These are phyloP conservation scores for Falcunculus frontatus DNA, from an alignment of 2,113 vertebrate genomes.

Conservation along the genomic window DNA sequence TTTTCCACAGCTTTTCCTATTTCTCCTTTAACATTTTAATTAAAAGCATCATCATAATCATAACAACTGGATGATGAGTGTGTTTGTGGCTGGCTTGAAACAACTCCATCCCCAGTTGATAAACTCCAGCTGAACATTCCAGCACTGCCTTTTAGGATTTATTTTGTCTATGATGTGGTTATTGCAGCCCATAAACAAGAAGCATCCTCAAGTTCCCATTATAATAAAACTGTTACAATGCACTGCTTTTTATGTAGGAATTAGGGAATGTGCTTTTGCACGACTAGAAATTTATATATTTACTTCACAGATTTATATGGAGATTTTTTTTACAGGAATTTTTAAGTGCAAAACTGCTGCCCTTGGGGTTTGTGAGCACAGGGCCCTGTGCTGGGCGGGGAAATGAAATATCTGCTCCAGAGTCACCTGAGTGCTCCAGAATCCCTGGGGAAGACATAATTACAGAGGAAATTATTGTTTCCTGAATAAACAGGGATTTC, in stretches of 20 bases:
- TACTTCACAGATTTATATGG: neutral
- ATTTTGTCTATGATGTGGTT: slow-evolving; percentile 50
- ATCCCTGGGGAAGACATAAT: neutral
- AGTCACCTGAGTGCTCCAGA: neutral
- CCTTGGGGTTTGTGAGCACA: neutral
- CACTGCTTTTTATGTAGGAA: slow-evolving; percentile 31
- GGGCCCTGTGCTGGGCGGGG: neutral
- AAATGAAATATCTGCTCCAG: neutral
- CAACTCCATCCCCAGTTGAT: slow-evolving; percentile 35
- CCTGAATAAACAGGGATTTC: neutral
- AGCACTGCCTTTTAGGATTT: slow-evolving; percentile 2
- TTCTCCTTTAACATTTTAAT: neutral
- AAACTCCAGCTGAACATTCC: neutral
- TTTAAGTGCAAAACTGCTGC: neutral
- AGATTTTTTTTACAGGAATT: neutral
- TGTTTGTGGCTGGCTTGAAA: neutral
- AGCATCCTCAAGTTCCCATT: slow-evolving; percentile 62
- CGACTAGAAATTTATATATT: neutral
- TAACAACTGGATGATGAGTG: neutral
- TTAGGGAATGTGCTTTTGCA: slow-evolving; percentile 20
- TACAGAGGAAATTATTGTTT: neutral
- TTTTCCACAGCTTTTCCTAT: neutral
- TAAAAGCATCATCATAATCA: neutral
- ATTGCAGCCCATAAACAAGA: slow-evolving; percentile 66
- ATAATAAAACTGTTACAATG: slow-evolving; percentile 61